Percentiles rank a stretch among this genome's conserved stretches.
These are phyloP conservation scores for Cylas formicarius DNA, from an alignment of 1,140 invertebrate genomes.

Conservation along the genomic window DNA sequence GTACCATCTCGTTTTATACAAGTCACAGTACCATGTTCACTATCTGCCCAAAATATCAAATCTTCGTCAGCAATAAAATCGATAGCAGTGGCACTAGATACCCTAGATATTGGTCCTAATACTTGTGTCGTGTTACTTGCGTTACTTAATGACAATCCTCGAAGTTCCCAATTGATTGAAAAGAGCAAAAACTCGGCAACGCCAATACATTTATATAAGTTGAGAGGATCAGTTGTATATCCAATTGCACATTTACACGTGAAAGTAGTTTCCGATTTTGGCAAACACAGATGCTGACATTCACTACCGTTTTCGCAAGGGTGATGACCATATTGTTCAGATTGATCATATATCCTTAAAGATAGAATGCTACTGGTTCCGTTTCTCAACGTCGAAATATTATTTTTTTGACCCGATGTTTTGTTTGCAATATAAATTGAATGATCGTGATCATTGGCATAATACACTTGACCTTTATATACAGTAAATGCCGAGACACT, in stretches of 20 bases:
- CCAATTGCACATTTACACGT: constrained; percentile 62
- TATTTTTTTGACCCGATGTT: constrained; percentile 40
- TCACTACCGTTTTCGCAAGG: constrained; percentile 51
- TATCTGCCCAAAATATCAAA: constrained; percentile 75
- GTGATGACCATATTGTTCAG: constrained; percentile 50
- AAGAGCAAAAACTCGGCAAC: constrained; percentile 67
- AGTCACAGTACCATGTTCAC: constrained; percentile 64
- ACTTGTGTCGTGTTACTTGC: constrained; percentile 46
- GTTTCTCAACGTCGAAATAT: constrained; percentile 43
- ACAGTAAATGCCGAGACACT: constrained; percentile 52
- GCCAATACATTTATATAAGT: constrained; percentile 47
- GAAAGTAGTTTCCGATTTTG: constrained; percentile 47
- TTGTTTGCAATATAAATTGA: constrained; percentile 53
- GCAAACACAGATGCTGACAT: constrained; percentile 76
- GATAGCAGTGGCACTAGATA: constrained; percentile 65
- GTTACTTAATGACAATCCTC: constrained; percentile 55
- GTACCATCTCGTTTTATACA: constrained; percentile 68
- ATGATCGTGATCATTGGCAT: constrained; percentile 49
- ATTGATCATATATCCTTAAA: constrained; percentile 64
- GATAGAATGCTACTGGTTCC: constrained; percentile 49
- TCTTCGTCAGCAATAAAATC: constrained; percentile 67
- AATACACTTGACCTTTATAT: constrained; percentile 51
- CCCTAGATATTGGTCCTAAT: constrained; percentile 69
- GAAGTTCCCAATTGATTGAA: constrained; percentile 67
- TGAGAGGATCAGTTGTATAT: constrained; percentile 50